Evolutionary conservation across 2,888 invertebrate species (phyloP).

Genomic region (Caradrina kadenii): DNA sequence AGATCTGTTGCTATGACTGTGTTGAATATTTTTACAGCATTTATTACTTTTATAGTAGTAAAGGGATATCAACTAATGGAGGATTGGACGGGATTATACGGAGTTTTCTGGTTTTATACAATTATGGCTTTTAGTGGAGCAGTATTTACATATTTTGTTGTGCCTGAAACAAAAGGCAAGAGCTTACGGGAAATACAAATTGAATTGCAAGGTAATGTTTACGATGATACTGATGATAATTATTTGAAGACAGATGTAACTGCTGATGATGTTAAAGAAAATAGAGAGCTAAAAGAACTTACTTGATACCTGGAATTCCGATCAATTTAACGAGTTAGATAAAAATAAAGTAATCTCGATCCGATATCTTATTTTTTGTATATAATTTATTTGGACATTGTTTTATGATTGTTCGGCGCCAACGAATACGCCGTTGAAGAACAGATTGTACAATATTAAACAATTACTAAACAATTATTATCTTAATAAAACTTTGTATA

Average conservation of each 20-base stretch:
- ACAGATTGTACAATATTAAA: too few species aligned
- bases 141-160: constrained; percentile 83
- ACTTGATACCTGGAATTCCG: not conserved
- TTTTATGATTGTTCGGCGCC: too few species aligned
- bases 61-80: constrained; percentile 88
- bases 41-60: constrained; percentile 86
- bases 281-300: constrained; percentile 53
- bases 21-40: constrained; percentile 85
- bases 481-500: too few species aligned
- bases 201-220: constrained; percentile 82
- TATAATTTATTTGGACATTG: too few species aligned
- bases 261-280: constrained; percentile 44
- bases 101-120: constrained; percentile 88
- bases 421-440: too few species aligned
- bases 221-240: constrained; percentile 64
- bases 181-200: constrained; percentile 79
- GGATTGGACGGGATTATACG: constrained; percentile 84
- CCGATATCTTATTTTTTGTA: too few species aligned
- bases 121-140: constrained; percentile 84
- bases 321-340: not conserved
- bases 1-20: constrained; percentile 89
- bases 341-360: not conserved
- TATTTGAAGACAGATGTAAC: constrained; percentile 46
- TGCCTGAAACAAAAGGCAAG: constrained; percentile 91
- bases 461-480: too few species aligned